Base-by-base conservation (phyloP, 2,888 invertebrate genomes). In the Pachliopta kotzebuea region DNA sequence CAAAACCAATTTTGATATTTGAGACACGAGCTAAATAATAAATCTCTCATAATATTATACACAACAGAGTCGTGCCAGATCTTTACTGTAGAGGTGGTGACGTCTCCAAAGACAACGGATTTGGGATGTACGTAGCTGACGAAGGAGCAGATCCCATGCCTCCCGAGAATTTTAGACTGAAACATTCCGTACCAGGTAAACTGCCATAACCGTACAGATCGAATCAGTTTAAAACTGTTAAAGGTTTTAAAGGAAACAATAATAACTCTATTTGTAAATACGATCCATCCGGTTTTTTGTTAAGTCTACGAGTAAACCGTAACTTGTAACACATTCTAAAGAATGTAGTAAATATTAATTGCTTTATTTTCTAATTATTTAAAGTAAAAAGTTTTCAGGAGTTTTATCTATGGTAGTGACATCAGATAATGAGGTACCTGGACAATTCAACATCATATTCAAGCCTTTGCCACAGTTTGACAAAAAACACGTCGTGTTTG, bases 71-170 rank as follows among this genome's bases (percentile, higher is more conserved):
- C 62, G 88, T 93, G 14, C 88, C 93, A 0, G 85, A 88, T 23
- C 84, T 93, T 64, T 93, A 90, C 81, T 93, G 93, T 72, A 89
- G 93, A 64, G 93, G 93, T 18, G 94, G 94, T 9, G 94, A 94
- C 72, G 93, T 94, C 23, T 77, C 79, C 0, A 92, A 93, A 67
- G 92, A 93, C 70, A 92, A 93, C 71, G 94, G 94, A 1, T 91
- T 84, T 58, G 94, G 94, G 0, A 89, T 88, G 67, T 90, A 85
- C 70, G 71, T 92, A 0, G 89, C 91, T 31, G 88, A 91, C 29
- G 92, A 86, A 0, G 76, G 81, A 2, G 68, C 63, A 0, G 86
- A 87, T 1, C 81, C 79, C 4, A 85, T 89, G 72, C 69, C 71
- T 0, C 85, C 91, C 20, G 93, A 93, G 74, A 87, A 79, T 74